Evolutionary conservation across 2,797 vertebrate species (phyloP).

Genomic region (Synaphobranchus kaupii): DNA sequence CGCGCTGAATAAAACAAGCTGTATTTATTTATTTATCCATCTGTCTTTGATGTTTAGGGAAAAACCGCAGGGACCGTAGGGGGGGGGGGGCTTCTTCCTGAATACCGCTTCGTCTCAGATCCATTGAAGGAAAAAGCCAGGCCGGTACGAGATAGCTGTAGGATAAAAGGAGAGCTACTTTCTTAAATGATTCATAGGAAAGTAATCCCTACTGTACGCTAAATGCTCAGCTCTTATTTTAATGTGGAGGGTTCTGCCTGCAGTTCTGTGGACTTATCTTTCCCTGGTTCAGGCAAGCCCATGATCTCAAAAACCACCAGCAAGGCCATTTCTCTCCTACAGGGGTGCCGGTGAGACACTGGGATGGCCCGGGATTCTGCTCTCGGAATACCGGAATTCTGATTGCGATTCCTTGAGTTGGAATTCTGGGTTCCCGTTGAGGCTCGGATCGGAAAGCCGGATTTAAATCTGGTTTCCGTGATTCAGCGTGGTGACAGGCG

Average conservation of each 20-base stretch:
- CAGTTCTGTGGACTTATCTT: not conserved
- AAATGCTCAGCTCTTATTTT: conserved; percentile 58
- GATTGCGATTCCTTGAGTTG: not conserved
- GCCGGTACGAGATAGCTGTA: conserved; percentile 37
- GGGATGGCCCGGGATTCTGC: not conserved
- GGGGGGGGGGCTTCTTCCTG: conserved; percentile 37
- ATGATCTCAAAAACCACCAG: not conserved
- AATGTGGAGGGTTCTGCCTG: not conserved
- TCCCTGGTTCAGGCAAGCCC: not conserved
- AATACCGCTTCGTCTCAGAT: conserved; percentile 50
- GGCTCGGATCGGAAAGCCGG: not conserved
- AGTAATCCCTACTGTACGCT: conserved; percentile 69
- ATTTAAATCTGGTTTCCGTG: not conserved
- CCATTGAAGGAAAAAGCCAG: conserved; percentile 63
- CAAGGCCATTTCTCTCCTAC: not conserved
- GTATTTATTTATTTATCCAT: conserved; percentile 71
- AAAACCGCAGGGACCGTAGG: conserved; percentile 58
- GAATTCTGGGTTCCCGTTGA: not conserved
- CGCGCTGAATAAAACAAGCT: conserved; percentile 73
- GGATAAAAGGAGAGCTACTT: conserved; percentile 49
- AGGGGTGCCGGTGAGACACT: no score
- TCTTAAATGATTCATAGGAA: conserved; percentile 72
- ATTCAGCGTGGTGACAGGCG: not conserved
- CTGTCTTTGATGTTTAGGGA: conserved; percentile 63
- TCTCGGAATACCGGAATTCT: not conserved